These are phyloP conservation scores for Melanostoma mellinum DNA, from an alignment of 2,888 invertebrate genomes.

Conservation along the genomic window DNA sequence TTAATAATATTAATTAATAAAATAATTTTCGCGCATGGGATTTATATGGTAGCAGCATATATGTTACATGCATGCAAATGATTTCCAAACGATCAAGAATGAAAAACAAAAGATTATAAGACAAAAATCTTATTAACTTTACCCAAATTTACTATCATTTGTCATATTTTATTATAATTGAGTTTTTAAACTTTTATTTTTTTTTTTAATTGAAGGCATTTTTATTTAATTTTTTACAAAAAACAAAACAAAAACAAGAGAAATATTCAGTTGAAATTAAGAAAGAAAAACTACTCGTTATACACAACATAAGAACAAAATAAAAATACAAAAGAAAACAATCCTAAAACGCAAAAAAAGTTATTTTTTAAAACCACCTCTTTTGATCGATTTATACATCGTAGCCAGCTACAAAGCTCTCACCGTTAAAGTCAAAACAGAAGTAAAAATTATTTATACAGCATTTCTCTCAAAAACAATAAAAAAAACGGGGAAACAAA, in stretches of 20 bases:
- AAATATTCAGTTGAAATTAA: constrained; percentile 36
- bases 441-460: constrained; percentile 34
- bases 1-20: constrained; percentile 69
- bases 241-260: constrained; percentile 21
- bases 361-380: constrained; percentile 21
- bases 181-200: constrained; percentile 40
- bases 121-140: constrained; percentile 43
- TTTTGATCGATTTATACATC: constrained; percentile 11
- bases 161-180: constrained; percentile 18
- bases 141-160: constrained; percentile 44
- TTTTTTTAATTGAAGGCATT: constrained; percentile 43
- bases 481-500: constrained; percentile 24
- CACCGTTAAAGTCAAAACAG: constrained; percentile 30
- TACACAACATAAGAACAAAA: constrained; percentile 31
- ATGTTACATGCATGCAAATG: constrained; percentile 57
- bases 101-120: constrained; percentile 14
- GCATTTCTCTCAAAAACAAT: constrained; percentile 22
- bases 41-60: constrained; percentile 59
- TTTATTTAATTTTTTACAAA: constrained; percentile 28
- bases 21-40: constrained; percentile 67
- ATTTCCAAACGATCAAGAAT: constrained; percentile 29
- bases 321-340: constrained; percentile 34
- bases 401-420: constrained; percentile 9
- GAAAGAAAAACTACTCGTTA: constrained; percentile 34
- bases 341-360: constrained; percentile 33